phyloP scores from a whole-genome alignment of 2,888 invertebrate species.

The Eumerus sabulonum region DNA sequence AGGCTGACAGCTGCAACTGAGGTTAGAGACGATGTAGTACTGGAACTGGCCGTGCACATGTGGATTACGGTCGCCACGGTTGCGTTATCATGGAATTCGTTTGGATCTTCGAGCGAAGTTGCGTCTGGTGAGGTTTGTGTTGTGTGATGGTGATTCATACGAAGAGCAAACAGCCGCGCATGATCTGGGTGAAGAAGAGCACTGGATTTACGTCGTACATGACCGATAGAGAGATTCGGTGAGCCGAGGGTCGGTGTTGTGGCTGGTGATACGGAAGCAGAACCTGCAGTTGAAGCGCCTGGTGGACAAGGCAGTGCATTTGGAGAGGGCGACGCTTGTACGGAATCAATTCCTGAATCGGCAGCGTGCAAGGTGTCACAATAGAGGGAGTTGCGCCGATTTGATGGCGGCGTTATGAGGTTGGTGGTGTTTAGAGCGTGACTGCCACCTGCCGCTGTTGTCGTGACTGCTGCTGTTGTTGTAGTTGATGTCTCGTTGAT shows the following conservation, averaged over 20 bases:
- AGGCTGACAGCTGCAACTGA: conserved; percentile 79
- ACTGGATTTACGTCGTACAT: conserved; percentile 81
- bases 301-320: conserved; percentile 78
- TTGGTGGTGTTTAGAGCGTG: conserved; percentile 64
- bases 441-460: conserved; percentile 64
- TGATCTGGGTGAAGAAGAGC: conserved; percentile 85
- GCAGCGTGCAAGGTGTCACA: conserved; percentile 81
- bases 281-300: conserved; percentile 74
- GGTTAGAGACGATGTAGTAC: conserved; percentile 82
- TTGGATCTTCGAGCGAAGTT: conserved; percentile 78
- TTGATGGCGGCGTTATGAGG: conserved; percentile 62
- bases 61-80: conserved; percentile 76
- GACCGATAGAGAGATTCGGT: conserved; percentile 76
- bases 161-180: conserved; percentile 82
- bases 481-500: conserved; percentile 77
- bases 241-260: conserved; percentile 78
- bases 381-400: conserved; percentile 77
- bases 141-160: conserved; percentile 78
- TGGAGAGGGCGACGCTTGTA: conserved; percentile 83
- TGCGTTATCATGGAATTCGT: conserved; percentile 79
- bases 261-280: conserved; percentile 77
- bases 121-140: conserved; percentile 77
- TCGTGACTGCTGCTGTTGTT: no score
- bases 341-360: conserved; percentile 87
- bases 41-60: conserved; percentile 80